Percentiles rank a stretch among this genome's conserved stretches.
phyloP scores from a whole-genome alignment of 2,888 invertebrate species.

The Agrochola lychnidis region DNA sequence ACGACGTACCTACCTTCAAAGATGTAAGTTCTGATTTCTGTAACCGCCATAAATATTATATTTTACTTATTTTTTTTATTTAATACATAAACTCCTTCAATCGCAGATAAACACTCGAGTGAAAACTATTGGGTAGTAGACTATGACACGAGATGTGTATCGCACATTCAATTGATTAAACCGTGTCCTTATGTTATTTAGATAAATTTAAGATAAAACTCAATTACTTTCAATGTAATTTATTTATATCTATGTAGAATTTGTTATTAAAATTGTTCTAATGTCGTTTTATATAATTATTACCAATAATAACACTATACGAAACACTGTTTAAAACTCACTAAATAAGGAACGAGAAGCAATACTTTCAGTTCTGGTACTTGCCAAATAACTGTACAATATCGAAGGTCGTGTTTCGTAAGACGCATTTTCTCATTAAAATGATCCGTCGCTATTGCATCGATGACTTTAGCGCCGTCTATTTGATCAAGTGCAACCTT shows the following conservation, averaged over 20 bases:
- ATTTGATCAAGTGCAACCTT: slow-evolving; percentile 7
- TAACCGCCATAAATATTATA: slow-evolving; percentile 19
- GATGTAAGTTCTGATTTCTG: slow-evolving; percentile 24
- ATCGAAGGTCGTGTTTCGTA: slow-evolving; percentile 78
- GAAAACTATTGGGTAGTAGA: slow-evolving; percentile 17
- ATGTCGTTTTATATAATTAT: slow-evolving; percentile 1
- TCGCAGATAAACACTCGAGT: slow-evolving; percentile 23
- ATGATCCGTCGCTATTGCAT: slow-evolving; percentile 70
- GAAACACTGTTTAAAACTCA: slow-evolving; percentile 17
- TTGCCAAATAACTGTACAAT: slow-evolving; percentile 61
- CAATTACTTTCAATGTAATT: slow-evolving; percentile 27
- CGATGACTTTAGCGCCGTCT: slow-evolving; percentile 11
- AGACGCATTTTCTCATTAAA: slow-evolving; percentile 74
- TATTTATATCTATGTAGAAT: neutral
- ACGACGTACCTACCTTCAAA: slow-evolving; percentile 8
- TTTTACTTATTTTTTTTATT: neutral
- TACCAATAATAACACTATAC: slow-evolving; percentile 5
- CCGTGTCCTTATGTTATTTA: slow-evolving; percentile 17
- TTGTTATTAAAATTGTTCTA: neutral
- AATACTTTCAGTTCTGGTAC: slow-evolving; percentile 56
- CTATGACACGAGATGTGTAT: slow-evolving; percentile 26
- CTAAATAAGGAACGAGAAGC: slow-evolving; percentile 37
- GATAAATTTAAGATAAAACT: slow-evolving; percentile 29
- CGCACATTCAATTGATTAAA: slow-evolving; percentile 37
- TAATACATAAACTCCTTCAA: slow-evolving; percentile 16